A percentile compares a stretch with the other conserved stretches of the same genome.
Evolutionary conservation across 1,140 invertebrate species (phyloP).

Genomic region (Diprion similis): DNA sequence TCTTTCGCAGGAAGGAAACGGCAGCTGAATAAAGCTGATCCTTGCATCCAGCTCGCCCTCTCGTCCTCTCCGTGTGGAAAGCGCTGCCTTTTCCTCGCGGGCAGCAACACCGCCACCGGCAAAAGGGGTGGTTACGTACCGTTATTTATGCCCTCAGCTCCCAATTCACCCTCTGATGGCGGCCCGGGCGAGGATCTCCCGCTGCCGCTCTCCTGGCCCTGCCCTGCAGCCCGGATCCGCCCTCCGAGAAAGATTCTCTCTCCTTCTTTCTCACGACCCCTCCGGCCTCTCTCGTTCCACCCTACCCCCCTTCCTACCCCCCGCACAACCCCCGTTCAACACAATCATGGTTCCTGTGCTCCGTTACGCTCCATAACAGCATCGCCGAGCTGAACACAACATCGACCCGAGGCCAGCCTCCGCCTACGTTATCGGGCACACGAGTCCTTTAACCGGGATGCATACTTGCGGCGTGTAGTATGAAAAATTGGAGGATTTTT

Average conservation of each 20-base stretch:
- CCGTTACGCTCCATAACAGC: constrained; percentile 19
- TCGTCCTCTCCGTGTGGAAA: too few relatives aligned
- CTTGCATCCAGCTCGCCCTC: too few relatives aligned
- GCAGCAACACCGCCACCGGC: neutral
- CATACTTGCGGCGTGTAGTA: constrained; percentile 13
- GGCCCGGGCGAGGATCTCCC: neutral
- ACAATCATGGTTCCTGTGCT: neutral
- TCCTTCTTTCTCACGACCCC: neutral
- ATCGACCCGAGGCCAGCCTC: constrained; percentile 42
- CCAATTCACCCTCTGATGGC: constrained; percentile 25
- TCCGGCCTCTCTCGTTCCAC: constrained; percentile 4
- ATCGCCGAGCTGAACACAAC: constrained; percentile 33
- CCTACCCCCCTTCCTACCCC: neutral
- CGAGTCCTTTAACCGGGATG: too few relatives aligned
- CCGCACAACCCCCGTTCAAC: neutral
- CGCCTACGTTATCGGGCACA: constrained; percentile 31
- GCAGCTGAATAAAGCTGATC: too few relatives aligned
- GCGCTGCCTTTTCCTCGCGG: constrained; percentile 2
- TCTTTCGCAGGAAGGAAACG: too few relatives aligned
- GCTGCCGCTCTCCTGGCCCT: neutral
- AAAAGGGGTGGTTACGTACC: constrained; percentile 23
- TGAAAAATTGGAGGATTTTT: neutral
- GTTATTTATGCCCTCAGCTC: constrained; percentile 33
- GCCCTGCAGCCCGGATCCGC: neutral
- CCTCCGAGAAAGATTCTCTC: neutral